Percentiles rank a stretch among this genome's conserved stretches.
Conservation (phyloP, 2,797 vertebrate genomes). For the Podarcis siculus region DNA sequence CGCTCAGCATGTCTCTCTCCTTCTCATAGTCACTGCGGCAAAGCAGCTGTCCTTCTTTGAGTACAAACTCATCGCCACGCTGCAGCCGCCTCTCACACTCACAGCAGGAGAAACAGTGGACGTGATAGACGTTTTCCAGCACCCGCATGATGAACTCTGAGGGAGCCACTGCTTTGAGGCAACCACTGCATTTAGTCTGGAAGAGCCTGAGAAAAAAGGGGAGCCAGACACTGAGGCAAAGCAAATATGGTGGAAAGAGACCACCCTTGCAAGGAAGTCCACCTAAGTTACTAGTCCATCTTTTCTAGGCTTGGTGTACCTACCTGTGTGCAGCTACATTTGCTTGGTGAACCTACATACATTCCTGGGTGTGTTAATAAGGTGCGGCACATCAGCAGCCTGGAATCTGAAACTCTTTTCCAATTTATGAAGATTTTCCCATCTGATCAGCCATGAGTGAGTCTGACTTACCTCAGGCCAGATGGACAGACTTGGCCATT, state of each 20-base stretch:
- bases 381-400: not conserved
- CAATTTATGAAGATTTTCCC: not conserved
- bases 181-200: constrained; percentile 90
- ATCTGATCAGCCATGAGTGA: not conserved
- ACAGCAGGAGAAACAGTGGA: constrained; percentile 93
- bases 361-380: not conserved
- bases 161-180: constrained; percentile 87
- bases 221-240: not conserved
- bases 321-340: too few relatives aligned
- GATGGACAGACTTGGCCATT: not conserved
- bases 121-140: constrained; percentile 90
- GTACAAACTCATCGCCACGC: constrained; percentile 90
- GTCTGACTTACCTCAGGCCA: not conserved
- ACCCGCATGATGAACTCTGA: constrained; percentile 92
- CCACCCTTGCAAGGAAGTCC: not conserved
- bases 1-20: constrained; percentile 90
- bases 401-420: not conserved
- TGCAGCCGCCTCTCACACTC: constrained; percentile 91
- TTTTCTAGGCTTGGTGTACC: not conserved
- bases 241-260: not conserved
- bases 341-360: too few relatives aligned
- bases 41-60: constrained; percentile 92
- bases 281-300: not conserved
- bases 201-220: constrained; percentile 79
- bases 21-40: constrained; percentile 92